Conservation (phyloP, 1,140 invertebrate species). For the Macrotrachela quadricornifera region DNA sequence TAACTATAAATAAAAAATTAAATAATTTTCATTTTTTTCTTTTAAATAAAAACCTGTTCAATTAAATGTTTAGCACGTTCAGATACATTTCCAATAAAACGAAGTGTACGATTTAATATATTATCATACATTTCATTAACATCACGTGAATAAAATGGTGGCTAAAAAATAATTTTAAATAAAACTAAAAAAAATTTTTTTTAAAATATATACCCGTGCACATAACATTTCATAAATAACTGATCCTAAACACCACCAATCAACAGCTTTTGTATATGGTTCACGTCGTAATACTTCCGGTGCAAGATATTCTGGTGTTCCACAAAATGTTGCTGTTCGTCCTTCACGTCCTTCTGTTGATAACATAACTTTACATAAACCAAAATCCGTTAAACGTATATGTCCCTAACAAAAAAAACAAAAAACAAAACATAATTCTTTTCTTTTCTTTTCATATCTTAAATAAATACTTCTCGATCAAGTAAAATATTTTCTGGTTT, state of each 20-base stretch:
- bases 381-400: constrained; percentile 47
- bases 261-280: constrained; percentile 43
- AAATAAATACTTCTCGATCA: neutral
- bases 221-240: constrained; percentile 50
- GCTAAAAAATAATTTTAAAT: constrained; percentile 19
- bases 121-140: constrained; percentile 40
- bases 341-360: constrained; percentile 35
- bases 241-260: constrained; percentile 49
- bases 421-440: too few species aligned
- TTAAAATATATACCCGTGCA: constrained; percentile 29
- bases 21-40: neutral
- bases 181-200: neutral
- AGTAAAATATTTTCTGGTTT: constrained; percentile 8
- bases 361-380: constrained; percentile 36
- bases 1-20: constrained; percentile 21
- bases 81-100: neutral
- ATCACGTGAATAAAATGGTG: constrained; percentile 41
- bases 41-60: neutral
- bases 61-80: neutral
- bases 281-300: constrained; percentile 37
- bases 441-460: too few species aligned
- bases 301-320: constrained; percentile 44
- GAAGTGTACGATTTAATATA: constrained; percentile 37
- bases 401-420: constrained; percentile 33
- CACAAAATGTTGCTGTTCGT: constrained; percentile 37